Evolutionary conservation across 2,113 vertebrate genomes (phyloP), one percentile per base, ranked within the genome.

Genomic region (Ceyx margarethae): DNA sequence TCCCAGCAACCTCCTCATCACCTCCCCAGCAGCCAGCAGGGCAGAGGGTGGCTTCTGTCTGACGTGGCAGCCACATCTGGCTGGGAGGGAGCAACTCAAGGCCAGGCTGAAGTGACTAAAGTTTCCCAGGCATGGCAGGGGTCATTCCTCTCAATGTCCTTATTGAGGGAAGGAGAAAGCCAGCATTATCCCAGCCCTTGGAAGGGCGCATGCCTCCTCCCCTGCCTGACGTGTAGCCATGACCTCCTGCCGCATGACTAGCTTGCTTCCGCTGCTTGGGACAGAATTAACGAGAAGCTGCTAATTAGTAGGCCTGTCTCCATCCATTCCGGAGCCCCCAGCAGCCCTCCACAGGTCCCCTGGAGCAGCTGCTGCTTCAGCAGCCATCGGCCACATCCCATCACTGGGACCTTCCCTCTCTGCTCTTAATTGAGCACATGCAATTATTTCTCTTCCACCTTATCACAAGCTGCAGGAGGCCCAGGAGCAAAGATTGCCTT

Each of bases 181-280:
- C 50, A 53, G 56, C 81, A 37, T 93, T 93, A 60, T 93, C 37
- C 61, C 0, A 0, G 56, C 53, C 64, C 20, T 58, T 13, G 4
- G 75, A 69, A 81, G 54, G 53, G 10, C 0, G 1, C 29, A 42
- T 51, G 45, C 50, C 31, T 65, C 28, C 18, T 79, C 37, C 37
- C 29, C 33, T 90, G 64, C 11, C 1, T n/a, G 68, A 26, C 2
- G 4, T 3, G 2, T 0, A 2, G 46, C 64, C 5, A 0, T 2
- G 23, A 53, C 68, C 76, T 72, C 51, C 77, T 0, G 0, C 66
- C 10, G 3, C 1, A 13, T 16, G 73, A 28, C 69, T 66, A 13
- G 42, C 3, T 6, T 46, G 9, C 29, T 92, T 90, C 73, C 13
- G 5, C 67, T 57, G 58, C 62, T 25, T 1, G 0, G 58, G 33